A percentile compares a stretch with the other conserved stretches of the same genome.
Conservation (phyloP, 2,113 vertebrate species). For the Propithecus coquereli region DNA sequence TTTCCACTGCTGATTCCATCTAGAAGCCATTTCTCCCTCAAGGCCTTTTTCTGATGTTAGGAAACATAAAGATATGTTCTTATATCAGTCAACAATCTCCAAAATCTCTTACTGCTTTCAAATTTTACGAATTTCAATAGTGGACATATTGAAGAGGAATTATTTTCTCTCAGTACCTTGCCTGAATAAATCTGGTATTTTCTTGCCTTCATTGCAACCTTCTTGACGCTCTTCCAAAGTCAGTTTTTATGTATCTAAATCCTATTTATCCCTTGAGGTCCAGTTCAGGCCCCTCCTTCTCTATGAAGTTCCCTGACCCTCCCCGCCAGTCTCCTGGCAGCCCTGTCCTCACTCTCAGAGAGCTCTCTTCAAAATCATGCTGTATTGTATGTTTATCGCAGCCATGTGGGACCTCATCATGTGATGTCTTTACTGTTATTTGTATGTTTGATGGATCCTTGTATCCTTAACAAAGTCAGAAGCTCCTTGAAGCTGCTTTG, state of each 20-base stretch:
- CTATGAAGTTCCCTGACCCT: neutral
- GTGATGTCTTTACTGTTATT: neutral
- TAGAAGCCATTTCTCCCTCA: conserved; percentile 96
- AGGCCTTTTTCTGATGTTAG: conserved; percentile 89
- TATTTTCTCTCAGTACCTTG: neutral
- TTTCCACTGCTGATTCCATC: conserved; percentile 91
- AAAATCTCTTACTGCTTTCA: neutral
- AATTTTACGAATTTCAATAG: neutral
- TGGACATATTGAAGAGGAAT: neutral
- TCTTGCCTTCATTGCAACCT: neutral
- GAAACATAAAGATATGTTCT: conserved; percentile 31
- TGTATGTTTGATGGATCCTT: neutral
- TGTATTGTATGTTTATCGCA: neutral
- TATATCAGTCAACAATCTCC: neutral
- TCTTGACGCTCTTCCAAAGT: neutral
- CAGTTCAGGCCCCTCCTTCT: neutral
- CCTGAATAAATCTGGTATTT: neutral
- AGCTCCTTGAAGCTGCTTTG: neutral
- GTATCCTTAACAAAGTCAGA: neutral
- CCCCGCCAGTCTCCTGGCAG: no score
- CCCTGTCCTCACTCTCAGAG: neutral
- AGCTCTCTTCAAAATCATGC: neutral
- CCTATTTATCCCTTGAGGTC: neutral
- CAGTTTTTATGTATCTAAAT: neutral
- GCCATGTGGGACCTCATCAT: neutral